phyloP scores from a whole-genome alignment of 2,113 vertebrate genomes.

The Sprattus sprattus region DNA sequence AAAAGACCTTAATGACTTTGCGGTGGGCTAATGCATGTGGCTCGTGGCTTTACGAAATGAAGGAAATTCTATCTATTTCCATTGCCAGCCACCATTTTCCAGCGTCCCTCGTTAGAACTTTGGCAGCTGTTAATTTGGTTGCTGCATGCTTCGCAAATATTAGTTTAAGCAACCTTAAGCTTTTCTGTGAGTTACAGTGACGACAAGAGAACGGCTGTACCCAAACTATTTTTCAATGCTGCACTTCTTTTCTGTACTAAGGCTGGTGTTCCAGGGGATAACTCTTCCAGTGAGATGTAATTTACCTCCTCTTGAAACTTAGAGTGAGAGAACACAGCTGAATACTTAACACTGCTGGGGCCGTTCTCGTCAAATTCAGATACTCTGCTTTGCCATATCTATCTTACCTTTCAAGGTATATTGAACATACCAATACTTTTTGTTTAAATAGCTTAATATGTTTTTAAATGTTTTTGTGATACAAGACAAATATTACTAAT shows the following conservation, averaged over 20 bases:
- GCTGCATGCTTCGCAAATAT: slow-evolving; percentile 72
- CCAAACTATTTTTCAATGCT: slow-evolving; percentile 48
- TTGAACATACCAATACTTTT: background rate
- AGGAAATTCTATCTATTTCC: slow-evolving; percentile 84
- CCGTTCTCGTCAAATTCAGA: too few species aligned
- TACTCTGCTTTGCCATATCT: too few species aligned
- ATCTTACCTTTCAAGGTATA: background rate
- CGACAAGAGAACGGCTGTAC: slow-evolving; percentile 63
- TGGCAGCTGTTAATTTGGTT: slow-evolving; percentile 64
- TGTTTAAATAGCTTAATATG: background rate
- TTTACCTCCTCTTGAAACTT: slow-evolving; percentile 61
- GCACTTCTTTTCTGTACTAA: slow-evolving; percentile 61
- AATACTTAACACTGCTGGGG: slow-evolving; percentile 23
- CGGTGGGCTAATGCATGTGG: slow-evolving; percentile 82
- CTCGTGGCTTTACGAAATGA: slow-evolving; percentile 87
- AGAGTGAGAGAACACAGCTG: slow-evolving; percentile 43
- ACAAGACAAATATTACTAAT: background rate
- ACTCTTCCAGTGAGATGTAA: slow-evolving; percentile 48
- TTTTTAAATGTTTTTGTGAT: background rate
- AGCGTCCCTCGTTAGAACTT: slow-evolving; percentile 71
- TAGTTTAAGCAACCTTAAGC: slow-evolving; percentile 69
- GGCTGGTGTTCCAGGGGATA: slow-evolving; percentile 48
- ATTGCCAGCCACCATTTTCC: slow-evolving; percentile 73
- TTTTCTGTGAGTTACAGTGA: slow-evolving; percentile 59
- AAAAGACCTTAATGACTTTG: slow-evolving; percentile 92